These are phyloP conservation scores for Burhinus bistriatus DNA, from an alignment of 2,113 vertebrate species.

Conservation along the genomic window DNA sequence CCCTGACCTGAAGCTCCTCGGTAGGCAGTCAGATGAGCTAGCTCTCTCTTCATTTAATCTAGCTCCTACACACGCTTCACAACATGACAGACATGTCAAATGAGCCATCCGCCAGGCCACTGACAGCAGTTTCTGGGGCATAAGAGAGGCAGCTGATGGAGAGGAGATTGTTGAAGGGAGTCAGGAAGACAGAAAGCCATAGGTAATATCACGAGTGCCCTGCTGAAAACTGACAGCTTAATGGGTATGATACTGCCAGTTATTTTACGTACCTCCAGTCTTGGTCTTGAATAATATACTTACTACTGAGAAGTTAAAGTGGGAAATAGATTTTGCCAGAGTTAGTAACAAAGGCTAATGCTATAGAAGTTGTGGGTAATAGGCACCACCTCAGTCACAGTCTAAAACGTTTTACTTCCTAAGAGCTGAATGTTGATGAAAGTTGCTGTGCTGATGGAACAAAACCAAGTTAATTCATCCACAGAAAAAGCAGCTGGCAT, in stretches of 20 bases:
- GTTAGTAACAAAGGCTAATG: background rate
- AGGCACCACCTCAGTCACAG: background rate
- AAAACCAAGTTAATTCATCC: background rate
- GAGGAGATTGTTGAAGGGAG: slow-evolving; percentile 15
- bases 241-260: background rate
- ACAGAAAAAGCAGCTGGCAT: background rate
- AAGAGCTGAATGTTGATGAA: background rate
- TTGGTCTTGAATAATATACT: slow-evolving; percentile 28
- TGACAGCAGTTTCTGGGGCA: slow-evolving; percentile 18
- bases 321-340: background rate
- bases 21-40: slow-evolving; percentile 6
- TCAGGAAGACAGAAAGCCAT: slow-evolving; percentile 14
- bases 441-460: background rate
- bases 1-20: background rate
- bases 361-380: background rate
- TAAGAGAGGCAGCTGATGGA: slow-evolving; percentile 8
- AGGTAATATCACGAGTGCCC: background rate
- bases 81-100: slow-evolving; percentile 28
- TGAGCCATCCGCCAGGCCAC: background rate
- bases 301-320: background rate
- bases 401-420: background rate
- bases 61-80: background rate
- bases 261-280: background rate
- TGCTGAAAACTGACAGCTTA: slow-evolving; percentile 46
- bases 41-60: slow-evolving; percentile 17